Percentiles rank a stretch among this genome's conserved stretches.
These are phyloP conservation scores for Polyommatus icarus DNA, from an alignment of 2,888 invertebrate genomes.

Conservation along the genomic window DNA sequence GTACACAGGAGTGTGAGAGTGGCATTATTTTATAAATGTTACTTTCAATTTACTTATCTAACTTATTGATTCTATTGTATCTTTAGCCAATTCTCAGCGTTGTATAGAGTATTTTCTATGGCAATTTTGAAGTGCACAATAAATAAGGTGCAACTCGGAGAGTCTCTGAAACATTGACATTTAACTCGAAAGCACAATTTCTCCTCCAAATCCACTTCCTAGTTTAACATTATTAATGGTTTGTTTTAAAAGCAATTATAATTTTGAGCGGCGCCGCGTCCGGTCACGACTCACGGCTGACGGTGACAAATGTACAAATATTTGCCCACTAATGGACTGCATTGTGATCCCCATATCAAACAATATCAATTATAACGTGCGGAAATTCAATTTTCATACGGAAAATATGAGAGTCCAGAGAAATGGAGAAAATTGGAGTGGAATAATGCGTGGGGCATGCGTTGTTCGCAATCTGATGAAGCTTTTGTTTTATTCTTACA, in stretches of 20 bases:
- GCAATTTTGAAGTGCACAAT: background rate
- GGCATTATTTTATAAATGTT: background rate
- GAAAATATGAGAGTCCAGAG: background rate
- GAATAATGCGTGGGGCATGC: too few relatives aligned
- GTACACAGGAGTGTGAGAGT: too few relatives aligned
- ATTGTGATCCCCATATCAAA: slow-evolving; percentile 43
- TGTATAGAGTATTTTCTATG: background rate
- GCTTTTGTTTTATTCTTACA: too few relatives aligned
- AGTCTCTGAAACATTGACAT: background rate
- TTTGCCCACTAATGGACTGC: slow-evolving; percentile 64
- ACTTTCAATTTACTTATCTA: background rate
- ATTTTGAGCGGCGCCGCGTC: background rate
- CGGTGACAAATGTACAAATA: slow-evolving; percentile 64
- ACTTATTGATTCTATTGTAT: background rate
- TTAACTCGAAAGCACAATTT: background rate
- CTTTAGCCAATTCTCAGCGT: background rate
- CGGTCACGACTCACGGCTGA: slow-evolving; percentile 42
- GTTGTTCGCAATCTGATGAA: background rate
- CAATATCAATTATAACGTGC: slow-evolving; percentile 33
- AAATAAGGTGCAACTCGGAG: background rate
- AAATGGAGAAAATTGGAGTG: background rate
- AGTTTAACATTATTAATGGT: slow-evolving; percentile 26
- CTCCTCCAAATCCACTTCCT: background rate
- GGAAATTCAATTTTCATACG: slow-evolving; percentile 31
- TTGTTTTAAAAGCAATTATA: slow-evolving; percentile 25